Base-by-base conservation (phyloP, 2,888 invertebrate genomes). In the Germaria angustata region DNA sequence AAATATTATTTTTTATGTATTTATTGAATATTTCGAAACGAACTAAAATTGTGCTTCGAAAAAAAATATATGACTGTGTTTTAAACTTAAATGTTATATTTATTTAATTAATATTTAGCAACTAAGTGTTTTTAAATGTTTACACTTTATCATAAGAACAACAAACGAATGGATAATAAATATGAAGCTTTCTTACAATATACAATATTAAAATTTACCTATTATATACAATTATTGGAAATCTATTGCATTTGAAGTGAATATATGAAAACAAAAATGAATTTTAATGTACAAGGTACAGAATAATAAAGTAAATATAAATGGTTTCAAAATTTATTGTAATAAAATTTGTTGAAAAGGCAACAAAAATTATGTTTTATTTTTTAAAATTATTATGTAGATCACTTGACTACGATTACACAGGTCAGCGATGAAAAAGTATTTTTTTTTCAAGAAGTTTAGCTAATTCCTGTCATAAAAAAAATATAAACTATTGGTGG, bases 91-190 rank as follows among this genome's bases (percentile, higher is more conserved):
- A 49, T 66, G 57, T 46, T 39, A 53, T 75, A 49, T 41, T 51
- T 51, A 9, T 15, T 15, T 9, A 5, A 1, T 28, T 13, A 63
- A 53, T 79, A 49, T 46, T 15, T 49, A 80, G 68, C 6, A 39
- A 24, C n/a, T 69, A 69, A 68, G 39, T 80, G 75, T 80, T 80
- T 73, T 76, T 76, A 68, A 66, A 76, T 76, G 69, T 80, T 80
- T 76, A 80, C 75, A 80, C 49, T 53, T n/a, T 44, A 80, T 24
- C 22, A 24, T 34, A 36, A 36, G 1, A 20, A 20, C 5, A 41
- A 55, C 32, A 66, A 65, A 69, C 39, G 8, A 71, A 53, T 46
- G 46, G 20, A 46, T 15, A 46, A 57, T 17, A 11, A 59, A n/a
- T 17, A n/a, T 15, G n/a, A 32, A 15, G 53, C 32, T 72, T 41